phyloP scores from a whole-genome alignment of 2,888 invertebrate species.

The Pyrgus malvae region DNA sequence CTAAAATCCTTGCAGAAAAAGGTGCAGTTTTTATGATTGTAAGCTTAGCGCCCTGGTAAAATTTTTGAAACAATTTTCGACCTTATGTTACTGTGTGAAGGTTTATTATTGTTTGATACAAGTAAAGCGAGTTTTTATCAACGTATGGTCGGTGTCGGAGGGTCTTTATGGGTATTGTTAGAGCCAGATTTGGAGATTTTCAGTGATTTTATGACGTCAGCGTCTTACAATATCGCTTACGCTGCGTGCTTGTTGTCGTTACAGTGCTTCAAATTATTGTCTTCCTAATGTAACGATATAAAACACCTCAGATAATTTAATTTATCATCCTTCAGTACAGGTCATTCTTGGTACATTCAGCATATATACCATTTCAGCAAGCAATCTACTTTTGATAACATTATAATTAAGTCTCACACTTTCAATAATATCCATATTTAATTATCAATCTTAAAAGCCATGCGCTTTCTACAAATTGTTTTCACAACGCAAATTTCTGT shows the following conservation, averaged over 20 bases:
- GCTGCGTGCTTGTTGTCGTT: background rate
- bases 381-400: too few relatives aligned
- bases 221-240: conserved; percentile 1
- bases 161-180: conserved; percentile 16
- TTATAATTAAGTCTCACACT: too few relatives aligned
- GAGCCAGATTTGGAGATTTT: conserved; percentile 18
- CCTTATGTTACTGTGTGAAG: background rate
- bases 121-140: conserved; percentile 1
- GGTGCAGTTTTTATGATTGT: conserved; percentile 33
- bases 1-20: background rate
- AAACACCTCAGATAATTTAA: too few relatives aligned
- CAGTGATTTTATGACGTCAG: conserved; percentile 18
- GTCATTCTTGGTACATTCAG: too few relatives aligned
- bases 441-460: too few relatives aligned
- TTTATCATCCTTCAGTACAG: too few relatives aligned
- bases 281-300: too few relatives aligned
- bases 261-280: background rate
- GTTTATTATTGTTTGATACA: background rate
- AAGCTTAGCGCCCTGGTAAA: conserved; percentile 31
- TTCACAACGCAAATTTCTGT: too few relatives aligned
- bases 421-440: too few relatives aligned
- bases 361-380: too few relatives aligned
- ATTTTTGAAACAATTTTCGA: conserved; percentile 9
- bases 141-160: conserved; percentile 16
- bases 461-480: too few relatives aligned